A percentile compares a stretch with the other conserved stretches of the same genome.
These are phyloP conservation scores for Plebejus argus DNA, from an alignment of 2,888 invertebrate genomes.

Conservation along the genomic window DNA sequence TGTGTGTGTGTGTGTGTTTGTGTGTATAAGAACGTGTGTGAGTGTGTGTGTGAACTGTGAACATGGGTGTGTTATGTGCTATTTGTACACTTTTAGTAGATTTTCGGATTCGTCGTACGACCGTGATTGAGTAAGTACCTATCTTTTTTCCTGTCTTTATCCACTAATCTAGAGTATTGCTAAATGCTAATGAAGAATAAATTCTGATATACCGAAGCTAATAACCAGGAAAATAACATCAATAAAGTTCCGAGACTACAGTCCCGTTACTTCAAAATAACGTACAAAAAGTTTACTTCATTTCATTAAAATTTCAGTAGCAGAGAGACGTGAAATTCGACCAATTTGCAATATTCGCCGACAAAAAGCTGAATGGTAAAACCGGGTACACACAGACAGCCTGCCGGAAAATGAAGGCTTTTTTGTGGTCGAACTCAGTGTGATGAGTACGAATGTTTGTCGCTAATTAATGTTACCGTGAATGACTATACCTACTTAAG, in stretches of 20 bases:
- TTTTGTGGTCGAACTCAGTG: not conserved
- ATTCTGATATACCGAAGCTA: no score
- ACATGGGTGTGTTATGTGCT: no score
- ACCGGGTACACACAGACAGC: not conserved
- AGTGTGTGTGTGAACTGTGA: no score
- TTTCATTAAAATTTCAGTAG: constrained; percentile 21
- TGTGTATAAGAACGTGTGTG: no score
- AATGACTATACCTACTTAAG: no score
- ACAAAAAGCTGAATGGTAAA: constrained; percentile 19
- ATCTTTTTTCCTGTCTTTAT: not conserved
- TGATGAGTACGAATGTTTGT: not conserved
- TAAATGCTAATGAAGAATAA: not conserved
- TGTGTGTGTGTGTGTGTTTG: no score
- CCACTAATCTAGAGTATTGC: not conserved
- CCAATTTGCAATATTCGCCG: constrained; percentile 20
- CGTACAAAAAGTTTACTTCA: constrained; percentile 17
- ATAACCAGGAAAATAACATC: not conserved
- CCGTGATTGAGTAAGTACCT: no score
- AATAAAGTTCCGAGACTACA: not conserved
- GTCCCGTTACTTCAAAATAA: not conserved
- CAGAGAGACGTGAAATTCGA: constrained; percentile 14
- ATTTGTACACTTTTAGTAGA: no score
- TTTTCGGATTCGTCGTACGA: no score
- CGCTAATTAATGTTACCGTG: not conserved
- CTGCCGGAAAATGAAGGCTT: not conserved